Evolutionary conservation across 2,888 invertebrate genomes (phyloP).

Genomic region (Clostera curtula): DNA sequence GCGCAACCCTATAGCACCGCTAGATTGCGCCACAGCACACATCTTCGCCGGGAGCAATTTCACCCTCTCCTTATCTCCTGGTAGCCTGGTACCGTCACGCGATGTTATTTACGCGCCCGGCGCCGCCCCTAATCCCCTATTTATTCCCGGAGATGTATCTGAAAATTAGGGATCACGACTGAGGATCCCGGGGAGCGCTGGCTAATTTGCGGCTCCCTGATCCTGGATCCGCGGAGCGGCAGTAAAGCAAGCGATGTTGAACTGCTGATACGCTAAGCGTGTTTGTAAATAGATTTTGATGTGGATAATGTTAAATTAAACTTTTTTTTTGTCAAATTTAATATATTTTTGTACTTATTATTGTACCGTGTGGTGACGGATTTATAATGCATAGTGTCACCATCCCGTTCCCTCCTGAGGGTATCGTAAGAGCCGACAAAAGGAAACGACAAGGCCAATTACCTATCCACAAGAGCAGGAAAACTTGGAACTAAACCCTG

Average conservation of each 20-base stretch:
- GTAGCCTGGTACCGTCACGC: conserved; percentile 54
- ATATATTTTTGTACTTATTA: no score
- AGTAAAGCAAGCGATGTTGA: background rate
- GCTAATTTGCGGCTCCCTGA: conserved; percentile 60
- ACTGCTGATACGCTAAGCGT: no score
- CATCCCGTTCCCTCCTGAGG: no score
- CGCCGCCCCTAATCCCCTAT: conserved; percentile 71
- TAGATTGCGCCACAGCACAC: conserved; percentile 21
- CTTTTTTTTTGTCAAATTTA: no score
- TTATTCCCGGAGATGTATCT: conserved; percentile 72
- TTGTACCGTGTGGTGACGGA: no score
- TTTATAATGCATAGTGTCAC: no score
- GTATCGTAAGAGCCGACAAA: no score
- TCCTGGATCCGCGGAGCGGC: conserved; percentile 9
- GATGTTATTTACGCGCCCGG: conserved; percentile 66
- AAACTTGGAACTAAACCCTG: no score
- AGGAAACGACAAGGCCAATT: no score
- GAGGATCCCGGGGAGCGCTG: conserved; percentile 35
- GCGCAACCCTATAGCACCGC: conserved; percentile 19
- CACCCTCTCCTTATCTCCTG: conserved; percentile 57
- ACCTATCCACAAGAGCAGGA: no score
- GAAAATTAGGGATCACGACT: conserved; percentile 73
- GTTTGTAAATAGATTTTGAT: no score
- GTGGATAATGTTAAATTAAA: no score
- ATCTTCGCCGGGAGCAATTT: conserved; percentile 50